A percentile compares a stretch with the other conserved stretches of the same genome.
Conservation (phyloP, 2,888 invertebrate genomes). For the Xestia sexstrigata region DNA sequence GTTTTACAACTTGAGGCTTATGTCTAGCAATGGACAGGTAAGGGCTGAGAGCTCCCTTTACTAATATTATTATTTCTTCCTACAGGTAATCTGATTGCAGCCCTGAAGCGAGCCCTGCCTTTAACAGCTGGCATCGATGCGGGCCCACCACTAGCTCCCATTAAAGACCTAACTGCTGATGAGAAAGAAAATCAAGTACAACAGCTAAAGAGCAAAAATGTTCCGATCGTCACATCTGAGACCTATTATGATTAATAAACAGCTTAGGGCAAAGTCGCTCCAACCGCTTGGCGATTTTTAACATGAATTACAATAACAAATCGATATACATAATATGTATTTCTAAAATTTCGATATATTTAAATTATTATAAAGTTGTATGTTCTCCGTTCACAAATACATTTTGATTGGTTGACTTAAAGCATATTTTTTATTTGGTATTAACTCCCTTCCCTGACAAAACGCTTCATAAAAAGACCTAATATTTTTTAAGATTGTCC, state of each 20-base stretch:
- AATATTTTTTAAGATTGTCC: not conserved
- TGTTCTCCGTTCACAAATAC: too few relatives aligned
- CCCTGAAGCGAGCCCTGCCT: not conserved
- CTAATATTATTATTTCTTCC: not conserved
- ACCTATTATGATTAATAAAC: not conserved
- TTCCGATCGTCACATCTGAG: not conserved
- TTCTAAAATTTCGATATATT: too few relatives aligned
- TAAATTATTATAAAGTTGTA: too few relatives aligned
- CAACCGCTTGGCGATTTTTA: too few relatives aligned
- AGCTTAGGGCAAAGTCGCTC: too few relatives aligned
- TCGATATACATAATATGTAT: too few relatives aligned
- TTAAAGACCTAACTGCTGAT: not conserved
- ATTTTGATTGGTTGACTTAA: too few relatives aligned
- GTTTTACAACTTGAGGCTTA: too few relatives aligned
- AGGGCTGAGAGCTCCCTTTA: not conserved
- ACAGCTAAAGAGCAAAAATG: not conserved
- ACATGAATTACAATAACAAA: too few relatives aligned
- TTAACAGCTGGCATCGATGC: not conserved
- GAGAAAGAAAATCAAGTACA: not conserved
- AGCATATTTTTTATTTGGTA: not conserved
- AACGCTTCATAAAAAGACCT: not conserved
- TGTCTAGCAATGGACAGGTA: too few relatives aligned
- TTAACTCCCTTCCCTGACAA: not conserved
- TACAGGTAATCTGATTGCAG: conserved; percentile 2
- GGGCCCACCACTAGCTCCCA: not conserved